Evolutionary conservation across 2,113 vertebrate genomes (phyloP), one percentile per base, ranked within the genome.

Genomic region (Leptocoma aspasia): DNA sequence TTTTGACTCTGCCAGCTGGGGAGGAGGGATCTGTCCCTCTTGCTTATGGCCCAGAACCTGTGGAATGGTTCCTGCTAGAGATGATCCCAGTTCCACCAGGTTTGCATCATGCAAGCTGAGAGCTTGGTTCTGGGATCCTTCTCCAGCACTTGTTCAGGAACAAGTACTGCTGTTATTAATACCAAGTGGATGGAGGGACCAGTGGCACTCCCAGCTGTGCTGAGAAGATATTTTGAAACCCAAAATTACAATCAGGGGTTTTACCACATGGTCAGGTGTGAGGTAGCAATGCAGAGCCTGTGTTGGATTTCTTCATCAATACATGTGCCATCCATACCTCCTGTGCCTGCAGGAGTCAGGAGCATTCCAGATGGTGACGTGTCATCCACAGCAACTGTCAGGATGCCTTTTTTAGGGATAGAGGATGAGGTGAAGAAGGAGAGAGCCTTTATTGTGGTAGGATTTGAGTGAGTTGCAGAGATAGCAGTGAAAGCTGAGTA

Each of bases 71-170:
- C 16, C 52, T 65, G 68, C 47, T 76, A 8, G 14, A 26, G 44
- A 16, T 19, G 23, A 33, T 72, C 31, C 30, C 31, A 23, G 30
- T 59, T 60, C 18, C 30, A 65, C n/a, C 45, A 42, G 13, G 37
- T 39, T 26, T 61, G 42, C 45, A 6, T 44, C 13, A 6, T 9
- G 8, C n/a, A 23, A 27, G 31, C 35, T 31, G 59, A 19, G 53
- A 63, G 35, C 52, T 95, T 1, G 1, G 44, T 33, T 72, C 64
- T 23, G 23, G 53, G 42, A 5, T 57, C 42, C 39, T 70, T 37
- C 16, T 42, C 2, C 6, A 59, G 50, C 3, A 1, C 31, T 72
- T 1, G 0, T 23, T 39, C 5, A 14, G 54, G 28, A 28, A 3
- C 24, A 52, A 31, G 23, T 27, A 2, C 50, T 77, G 14, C 9